Base-by-base conservation (phyloP, 1,140 invertebrate genomes). In the Pectinophora gossypiella region DNA sequence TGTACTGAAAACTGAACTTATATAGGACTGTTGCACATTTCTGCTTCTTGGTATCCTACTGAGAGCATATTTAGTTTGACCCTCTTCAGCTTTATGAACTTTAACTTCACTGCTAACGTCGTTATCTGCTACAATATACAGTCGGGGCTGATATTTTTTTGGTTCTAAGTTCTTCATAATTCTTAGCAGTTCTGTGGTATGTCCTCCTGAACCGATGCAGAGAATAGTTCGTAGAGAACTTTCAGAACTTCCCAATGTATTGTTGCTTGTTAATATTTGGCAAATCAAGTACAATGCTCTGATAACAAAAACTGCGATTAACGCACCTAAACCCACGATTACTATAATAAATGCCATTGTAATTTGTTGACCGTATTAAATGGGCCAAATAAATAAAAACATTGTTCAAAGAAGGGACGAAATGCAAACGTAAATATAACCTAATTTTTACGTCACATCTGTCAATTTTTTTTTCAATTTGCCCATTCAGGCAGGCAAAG, bases 141-240 rank as follows among this genome's bases (percentile, higher is more conserved):
- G 73, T 73, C 93, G 85, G 1, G 93, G 95, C 2, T 72, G 72
- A 77, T 94, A 97, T 60, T 89, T 89, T 5, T 79, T 59, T 51
- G 72, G 75, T 67, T 92, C 85, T 16, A 96, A 70, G 32, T 89
- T 84, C 58, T 90, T 78, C 19, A 95, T 73, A 19, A 98, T 86
- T 54, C 91, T 86, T 36, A 98, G 72, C 91, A 98, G 95, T 90
- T 99, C 97, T 20, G 93, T 92, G 2, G 97, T 98, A 77, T 99
- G 97, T 9, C 94, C 95, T 48, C 87, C 87, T 13, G 87, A 89
- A 32, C 87, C 87, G 40, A 89, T 85, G 48, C 87, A 88, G 21
- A 85, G 63, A 20, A 88, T 59, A n/a, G 83, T 86, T 56, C 72
- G 69, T 16, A 87, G 56, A 36, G 56, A 59, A 15, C 16, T 40